Conservation (phyloP, 2,113 vertebrate species). For the Silurus glanis region DNA sequence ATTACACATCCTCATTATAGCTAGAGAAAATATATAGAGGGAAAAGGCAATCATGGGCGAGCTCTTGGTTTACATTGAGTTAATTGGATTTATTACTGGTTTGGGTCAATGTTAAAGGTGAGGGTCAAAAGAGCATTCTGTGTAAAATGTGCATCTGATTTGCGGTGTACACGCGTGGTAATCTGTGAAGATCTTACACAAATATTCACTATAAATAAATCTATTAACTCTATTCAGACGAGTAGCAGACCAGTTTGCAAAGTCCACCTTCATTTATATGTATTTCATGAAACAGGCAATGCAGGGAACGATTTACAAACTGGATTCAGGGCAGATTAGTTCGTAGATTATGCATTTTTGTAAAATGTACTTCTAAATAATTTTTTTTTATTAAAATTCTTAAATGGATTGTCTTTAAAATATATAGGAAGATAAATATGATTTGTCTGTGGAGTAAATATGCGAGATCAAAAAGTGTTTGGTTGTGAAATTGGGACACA, state of each 20-base stretch:
- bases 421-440: too few species aligned
- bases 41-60: background rate
- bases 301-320: background rate
- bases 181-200: constrained; percentile 27
- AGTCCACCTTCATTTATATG: background rate
- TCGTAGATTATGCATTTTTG: background rate
- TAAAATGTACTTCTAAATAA: background rate
- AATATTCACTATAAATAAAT: constrained; percentile 16
- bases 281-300: background rate
- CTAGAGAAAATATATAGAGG: background rate
- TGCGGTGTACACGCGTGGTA: background rate
- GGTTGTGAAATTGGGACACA: background rate
- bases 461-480: background rate
- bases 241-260: background rate
- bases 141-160: background rate
- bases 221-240: background rate
- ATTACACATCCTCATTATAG: background rate
- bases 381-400: background rate
- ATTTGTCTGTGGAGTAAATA: background rate
- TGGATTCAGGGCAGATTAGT: background rate
- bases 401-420: too few species aligned
- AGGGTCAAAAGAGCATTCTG: constrained; percentile 43
- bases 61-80: constrained; percentile 36
- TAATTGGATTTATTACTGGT: constrained; percentile 45
- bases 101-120: constrained; percentile 50